phyloP scores from a whole-genome alignment of 1,140 invertebrate genomes.

The Mycetomoellerius zeteki region DNA sequence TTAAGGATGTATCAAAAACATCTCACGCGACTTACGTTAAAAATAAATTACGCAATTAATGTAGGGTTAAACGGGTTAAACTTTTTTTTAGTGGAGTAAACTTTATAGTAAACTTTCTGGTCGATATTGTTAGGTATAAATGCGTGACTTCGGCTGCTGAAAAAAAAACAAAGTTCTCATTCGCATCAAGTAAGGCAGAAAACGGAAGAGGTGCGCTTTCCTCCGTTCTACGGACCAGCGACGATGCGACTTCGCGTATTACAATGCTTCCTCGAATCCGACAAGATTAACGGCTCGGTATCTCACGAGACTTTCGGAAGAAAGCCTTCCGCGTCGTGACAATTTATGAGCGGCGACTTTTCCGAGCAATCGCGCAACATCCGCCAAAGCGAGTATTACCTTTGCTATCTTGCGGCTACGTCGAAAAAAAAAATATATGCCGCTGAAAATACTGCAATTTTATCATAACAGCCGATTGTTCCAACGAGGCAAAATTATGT shows the following conservation, averaged over 20 bases:
- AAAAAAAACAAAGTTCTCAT: neutral
- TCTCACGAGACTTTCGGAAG: slow-evolving; percentile 58
- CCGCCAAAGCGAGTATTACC: neutral
- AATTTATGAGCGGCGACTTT: slow-evolving; percentile 60
- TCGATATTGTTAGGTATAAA: neutral
- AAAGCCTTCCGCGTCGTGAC: slow-evolving; percentile 60
- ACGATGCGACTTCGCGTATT: slow-evolving; percentile 42
- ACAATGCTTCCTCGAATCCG: slow-evolving; percentile 64
- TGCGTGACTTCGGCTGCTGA: neutral
- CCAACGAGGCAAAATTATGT: neutral
- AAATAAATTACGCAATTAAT: no score
- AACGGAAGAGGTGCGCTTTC: slow-evolving; percentile 61
- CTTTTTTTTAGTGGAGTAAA: neutral
- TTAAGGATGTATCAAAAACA: no score
- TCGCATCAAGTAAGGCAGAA: slow-evolving; percentile 44
- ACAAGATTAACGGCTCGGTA: slow-evolving; percentile 65
- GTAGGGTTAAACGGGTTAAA: no score
- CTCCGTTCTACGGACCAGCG: slow-evolving; percentile 58
- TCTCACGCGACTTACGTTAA: no score
- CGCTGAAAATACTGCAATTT: neutral
- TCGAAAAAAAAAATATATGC: neutral
- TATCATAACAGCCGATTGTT: neutral
- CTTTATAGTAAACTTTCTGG: neutral
- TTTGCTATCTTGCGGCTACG: no score
- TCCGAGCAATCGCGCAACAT: slow-evolving; percentile 2